These are phyloP conservation scores for Rhodinocichla rosea DNA, from an alignment of 2,113 vertebrate species.

Conservation along the genomic window DNA sequence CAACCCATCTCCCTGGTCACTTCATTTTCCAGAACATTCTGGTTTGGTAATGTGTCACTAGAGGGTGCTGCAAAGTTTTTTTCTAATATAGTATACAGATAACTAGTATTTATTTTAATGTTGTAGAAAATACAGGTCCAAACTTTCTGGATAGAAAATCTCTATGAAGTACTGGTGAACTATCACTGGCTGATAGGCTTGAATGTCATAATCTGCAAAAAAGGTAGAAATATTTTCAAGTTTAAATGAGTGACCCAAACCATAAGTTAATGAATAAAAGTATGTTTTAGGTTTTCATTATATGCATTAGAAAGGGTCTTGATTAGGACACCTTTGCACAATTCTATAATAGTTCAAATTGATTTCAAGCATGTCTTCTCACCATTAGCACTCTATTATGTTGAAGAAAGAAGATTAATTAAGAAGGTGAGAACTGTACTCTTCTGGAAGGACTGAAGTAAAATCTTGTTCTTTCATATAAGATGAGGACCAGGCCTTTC, in stretches of 20 bases:
- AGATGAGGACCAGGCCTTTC: not conserved
- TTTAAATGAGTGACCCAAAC: not conserved
- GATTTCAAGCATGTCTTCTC: not conserved
- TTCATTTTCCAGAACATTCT: conserved; percentile 38
- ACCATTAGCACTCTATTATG: not conserved
- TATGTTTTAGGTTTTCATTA: not conserved
- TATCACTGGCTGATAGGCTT: not conserved
- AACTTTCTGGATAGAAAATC: not conserved
- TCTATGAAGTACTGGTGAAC: not conserved
- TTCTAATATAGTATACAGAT: not conserved
- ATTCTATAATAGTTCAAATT: not conserved
- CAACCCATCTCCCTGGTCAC: not conserved
- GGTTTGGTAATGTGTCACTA: not conserved
- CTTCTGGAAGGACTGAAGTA: not conserved
- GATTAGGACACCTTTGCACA: not conserved
- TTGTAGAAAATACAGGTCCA: not conserved
- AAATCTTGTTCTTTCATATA: not conserved
- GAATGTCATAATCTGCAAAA: not conserved
- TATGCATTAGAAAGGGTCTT: not conserved
- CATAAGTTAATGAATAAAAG: not conserved
- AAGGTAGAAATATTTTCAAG: not conserved
- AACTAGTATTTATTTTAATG: not conserved
- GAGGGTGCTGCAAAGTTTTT: conserved; percentile 3
- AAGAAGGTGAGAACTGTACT: not conserved
- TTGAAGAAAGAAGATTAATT: not conserved